Evolutionary conservation across 2,113 vertebrate species (phyloP).

Genomic region (Podiceps cristatus): DNA sequence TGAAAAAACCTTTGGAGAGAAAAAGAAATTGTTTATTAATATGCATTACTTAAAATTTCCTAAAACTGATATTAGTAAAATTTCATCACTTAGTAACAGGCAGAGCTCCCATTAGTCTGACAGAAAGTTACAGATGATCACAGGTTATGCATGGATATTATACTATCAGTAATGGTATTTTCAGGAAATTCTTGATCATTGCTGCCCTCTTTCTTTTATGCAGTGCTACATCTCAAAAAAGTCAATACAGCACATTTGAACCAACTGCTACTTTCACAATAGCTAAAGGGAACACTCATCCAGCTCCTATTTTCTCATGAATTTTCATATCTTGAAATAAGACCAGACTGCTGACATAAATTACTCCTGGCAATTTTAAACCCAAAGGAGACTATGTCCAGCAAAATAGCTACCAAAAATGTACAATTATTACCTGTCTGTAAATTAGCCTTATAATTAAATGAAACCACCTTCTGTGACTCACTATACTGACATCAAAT

Average conservation of each 20-base stretch:
- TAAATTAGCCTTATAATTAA: background rate
- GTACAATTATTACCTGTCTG: background rate
- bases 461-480: background rate
- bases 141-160: fast-evolving
- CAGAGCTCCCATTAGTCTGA: background rate
- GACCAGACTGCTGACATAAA: background rate
- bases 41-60: background rate
- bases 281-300: background rate
- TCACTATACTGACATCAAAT: background rate
- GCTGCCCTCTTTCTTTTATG: constrained; percentile 43
- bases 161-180: background rate
- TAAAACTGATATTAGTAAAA: background rate
- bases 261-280: background rate
- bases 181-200: background rate
- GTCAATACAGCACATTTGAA: background rate
- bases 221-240: background rate
- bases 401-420: background rate
- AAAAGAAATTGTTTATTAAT: background rate
- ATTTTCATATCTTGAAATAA: background rate
- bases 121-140: background rate
- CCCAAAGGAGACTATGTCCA: background rate
- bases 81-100: background rate
- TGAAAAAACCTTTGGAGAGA: constrained; percentile 84
- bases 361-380: background rate
- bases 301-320: background rate